Evolutionary conservation across 2,113 vertebrate species (phyloP), one percentile per base, ranked within the genome.

Genomic region (Onychostruthus taczanowskii): DNA sequence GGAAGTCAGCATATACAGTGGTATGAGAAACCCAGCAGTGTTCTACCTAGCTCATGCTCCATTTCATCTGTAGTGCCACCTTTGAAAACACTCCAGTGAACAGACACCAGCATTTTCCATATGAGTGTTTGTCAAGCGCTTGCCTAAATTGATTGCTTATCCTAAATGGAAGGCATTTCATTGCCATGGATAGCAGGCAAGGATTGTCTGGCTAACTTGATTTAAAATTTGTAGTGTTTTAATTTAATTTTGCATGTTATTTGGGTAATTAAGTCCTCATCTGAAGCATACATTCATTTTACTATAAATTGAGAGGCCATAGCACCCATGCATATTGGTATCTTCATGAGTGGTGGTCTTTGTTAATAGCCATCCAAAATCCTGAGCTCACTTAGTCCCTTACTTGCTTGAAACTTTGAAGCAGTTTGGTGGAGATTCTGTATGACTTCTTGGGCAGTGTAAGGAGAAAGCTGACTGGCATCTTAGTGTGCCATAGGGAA

Each of bases 21-120:
- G 84, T 96, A 94, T 92, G 96, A 97, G 94, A 96, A 96, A 96
- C 95, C 97, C 97, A 96, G 95, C 95, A 94, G 93, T 91, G 12
- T 96, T 93, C 94, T 92, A 87, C 95, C 93, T 89, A 94, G 55
- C 26, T 94, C 87, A 27, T 93, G 86, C 95, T 90, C 95, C 91
- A 86, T 83, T 62, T 90, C 16, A 3, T 94, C 95, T 58, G 24
- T 88, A 72, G 72, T 89, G 89, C 80, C 93, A 93, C 94, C 84
- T 87, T 56, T 80, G 91, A 92, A 80, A 95, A 96, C 97, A 97
- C 97, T 97, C 97, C 96, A 79, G 50, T 97, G 94, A 97, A 63
- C 81, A 92, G 55, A 92, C 79, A 78, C 82, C 85, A 80, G 93
- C 69, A 87, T 97, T 97, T 98, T 92, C 94, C 78, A 63, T 89